These are phyloP conservation scores for Ariolimax columbianus DNA, from an alignment of 2,888 invertebrate species.

Conservation along the genomic window DNA sequence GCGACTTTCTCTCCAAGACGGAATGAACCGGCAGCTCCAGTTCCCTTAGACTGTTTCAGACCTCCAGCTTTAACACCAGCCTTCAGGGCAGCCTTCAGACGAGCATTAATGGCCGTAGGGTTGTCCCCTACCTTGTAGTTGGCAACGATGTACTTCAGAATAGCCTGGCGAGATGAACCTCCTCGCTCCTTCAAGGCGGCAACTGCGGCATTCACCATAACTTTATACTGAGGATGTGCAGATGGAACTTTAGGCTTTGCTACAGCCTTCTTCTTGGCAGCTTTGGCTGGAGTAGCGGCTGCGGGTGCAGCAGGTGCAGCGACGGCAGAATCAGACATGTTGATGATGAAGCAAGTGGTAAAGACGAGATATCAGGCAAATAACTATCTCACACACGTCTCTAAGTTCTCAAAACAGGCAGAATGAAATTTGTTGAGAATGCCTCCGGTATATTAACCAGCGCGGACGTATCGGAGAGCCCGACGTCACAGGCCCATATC, in stretches of 20 bases:
- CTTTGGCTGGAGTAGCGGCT: slow-evolving; percentile 38
- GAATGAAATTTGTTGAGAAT: not conserved
- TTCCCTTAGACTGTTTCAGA: slow-evolving; percentile 68
- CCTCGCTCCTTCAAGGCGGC: slow-evolving; percentile 71
- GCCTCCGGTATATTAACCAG: not conserved
- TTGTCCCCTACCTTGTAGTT: slow-evolving; percentile 73
- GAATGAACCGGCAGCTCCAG: slow-evolving; percentile 59
- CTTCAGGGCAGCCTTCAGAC: slow-evolving; percentile 71
- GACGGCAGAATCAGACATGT: slow-evolving; percentile 49
- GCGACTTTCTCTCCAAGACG: slow-evolving; percentile 56
- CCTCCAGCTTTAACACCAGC: slow-evolving; percentile 67
- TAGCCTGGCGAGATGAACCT: slow-evolving; percentile 77
- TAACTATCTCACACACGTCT: not conserved
- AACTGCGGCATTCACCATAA: slow-evolving; percentile 76
- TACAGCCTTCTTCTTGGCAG: slow-evolving; percentile 46
- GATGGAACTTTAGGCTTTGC: slow-evolving; percentile 56
- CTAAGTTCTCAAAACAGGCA: not conserved
- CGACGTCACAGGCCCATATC: not conserved
- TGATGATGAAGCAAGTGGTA: not conserved
- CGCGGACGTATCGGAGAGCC: slow-evolving; percentile 40
- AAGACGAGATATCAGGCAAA: not conserved
- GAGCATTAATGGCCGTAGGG: slow-evolving; percentile 62
- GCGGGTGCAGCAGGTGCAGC: slow-evolving; percentile 44
- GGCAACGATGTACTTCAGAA: slow-evolving; percentile 75
- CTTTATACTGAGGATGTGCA: slow-evolving; percentile 65